These are phyloP conservation scores for Himalopsyche japonica DNA, from an alignment of 2,888 invertebrate species.

Conservation along the genomic window DNA sequence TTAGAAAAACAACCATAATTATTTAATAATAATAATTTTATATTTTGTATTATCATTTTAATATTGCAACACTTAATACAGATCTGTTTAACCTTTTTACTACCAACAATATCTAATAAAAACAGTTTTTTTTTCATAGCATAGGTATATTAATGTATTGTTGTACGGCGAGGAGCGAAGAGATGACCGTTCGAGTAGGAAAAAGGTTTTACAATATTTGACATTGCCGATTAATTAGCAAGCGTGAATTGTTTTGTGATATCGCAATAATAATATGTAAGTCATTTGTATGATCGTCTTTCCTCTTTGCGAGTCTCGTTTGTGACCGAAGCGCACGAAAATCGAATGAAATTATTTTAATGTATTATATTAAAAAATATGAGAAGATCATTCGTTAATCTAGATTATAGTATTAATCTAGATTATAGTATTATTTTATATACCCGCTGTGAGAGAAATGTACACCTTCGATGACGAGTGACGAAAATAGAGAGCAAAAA, in stretches of 20 bases:
- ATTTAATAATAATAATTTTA: slow-evolving; percentile 21
- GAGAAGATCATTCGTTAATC: background rate
- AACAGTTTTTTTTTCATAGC: slow-evolving; percentile 8
- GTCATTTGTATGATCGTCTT: background rate
- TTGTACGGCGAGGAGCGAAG: background rate
- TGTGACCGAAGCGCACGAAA: slow-evolving; percentile 6
- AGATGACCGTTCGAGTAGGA: slow-evolving; percentile 19
- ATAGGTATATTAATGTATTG: background rate
- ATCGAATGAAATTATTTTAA: background rate
- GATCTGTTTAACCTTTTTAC: slow-evolving; percentile 31
- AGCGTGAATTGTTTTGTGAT: slow-evolving; percentile 15
- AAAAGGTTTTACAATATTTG: slow-evolving; percentile 30
- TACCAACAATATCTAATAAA: slow-evolving; percentile 32
- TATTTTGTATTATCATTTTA: slow-evolving; percentile 30
- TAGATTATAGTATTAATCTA: too few relatives aligned
- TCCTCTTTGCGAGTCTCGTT: background rate
- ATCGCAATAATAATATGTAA: background rate
- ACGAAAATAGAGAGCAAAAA: slow-evolving; percentile 21
- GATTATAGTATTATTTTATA: too few relatives aligned
- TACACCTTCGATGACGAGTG: slow-evolving; percentile 19
- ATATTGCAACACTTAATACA: slow-evolving; percentile 38
- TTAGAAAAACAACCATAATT: slow-evolving; percentile 36
- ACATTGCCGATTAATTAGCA: background rate
- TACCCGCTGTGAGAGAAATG: slow-evolving; percentile 14
- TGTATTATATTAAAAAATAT: background rate